Evolutionary conservation across 2,113 vertebrate species (phyloP).

Genomic region (Charina bottae): DNA sequence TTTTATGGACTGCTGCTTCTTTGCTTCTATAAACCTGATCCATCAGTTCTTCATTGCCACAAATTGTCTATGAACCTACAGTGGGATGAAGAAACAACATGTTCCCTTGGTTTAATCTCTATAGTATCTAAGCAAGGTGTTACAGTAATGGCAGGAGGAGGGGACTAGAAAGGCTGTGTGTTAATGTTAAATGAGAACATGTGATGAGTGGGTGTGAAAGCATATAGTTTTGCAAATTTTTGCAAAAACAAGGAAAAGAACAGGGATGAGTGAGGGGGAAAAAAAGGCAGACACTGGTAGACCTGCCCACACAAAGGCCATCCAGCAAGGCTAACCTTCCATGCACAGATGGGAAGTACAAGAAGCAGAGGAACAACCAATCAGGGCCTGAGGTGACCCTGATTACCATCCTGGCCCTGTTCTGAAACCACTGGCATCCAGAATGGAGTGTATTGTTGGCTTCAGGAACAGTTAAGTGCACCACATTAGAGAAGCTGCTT

Average conservation of each 20-base stretch:
- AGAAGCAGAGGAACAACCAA: background rate
- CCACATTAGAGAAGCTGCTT: background rate
- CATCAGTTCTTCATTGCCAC: background rate
- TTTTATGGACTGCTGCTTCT: background rate
- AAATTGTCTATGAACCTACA: background rate
- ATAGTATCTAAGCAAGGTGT: background rate
- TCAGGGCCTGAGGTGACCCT: background rate
- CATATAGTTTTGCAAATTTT: background rate
- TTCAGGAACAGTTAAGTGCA: background rate
- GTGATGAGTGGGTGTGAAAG: background rate
- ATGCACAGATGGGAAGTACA: background rate
- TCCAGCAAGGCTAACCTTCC: background rate
- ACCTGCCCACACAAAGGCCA: background rate
- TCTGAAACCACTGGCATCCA: background rate
- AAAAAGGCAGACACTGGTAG: too few relatives aligned
- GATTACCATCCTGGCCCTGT: background rate
- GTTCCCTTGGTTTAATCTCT: background rate
- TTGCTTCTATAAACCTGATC: background rate
- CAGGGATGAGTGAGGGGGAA: background rate
- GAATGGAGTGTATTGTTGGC: background rate
- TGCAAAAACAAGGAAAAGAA: background rate
- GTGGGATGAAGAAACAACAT: background rate
- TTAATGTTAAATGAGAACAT: background rate
- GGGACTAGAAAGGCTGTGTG: background rate
- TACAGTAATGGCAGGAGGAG: background rate